phyloP scores from a whole-genome alignment of 2,113 vertebrate genomes.

The Casuarius casuarius region DNA sequence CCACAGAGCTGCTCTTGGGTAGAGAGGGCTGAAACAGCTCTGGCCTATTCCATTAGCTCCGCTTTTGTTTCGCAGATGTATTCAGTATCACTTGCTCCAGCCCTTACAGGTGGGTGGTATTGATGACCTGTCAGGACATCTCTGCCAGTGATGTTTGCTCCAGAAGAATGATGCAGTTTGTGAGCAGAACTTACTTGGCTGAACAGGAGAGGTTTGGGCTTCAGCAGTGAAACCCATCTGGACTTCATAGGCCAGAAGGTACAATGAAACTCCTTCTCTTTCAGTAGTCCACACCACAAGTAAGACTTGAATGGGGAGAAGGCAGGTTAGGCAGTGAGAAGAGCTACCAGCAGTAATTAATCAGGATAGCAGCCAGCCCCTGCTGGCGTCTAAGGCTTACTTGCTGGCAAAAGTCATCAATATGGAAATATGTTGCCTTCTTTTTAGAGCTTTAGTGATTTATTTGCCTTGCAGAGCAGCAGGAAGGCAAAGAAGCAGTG shows the following conservation, averaged over 20 bases:
- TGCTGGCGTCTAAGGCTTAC: neutral
- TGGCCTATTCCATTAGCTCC: neutral
- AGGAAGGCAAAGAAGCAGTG: neutral
- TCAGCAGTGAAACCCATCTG: neutral
- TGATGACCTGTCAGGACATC: neutral
- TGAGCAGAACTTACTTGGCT: neutral
- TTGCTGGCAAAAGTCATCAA: neutral
- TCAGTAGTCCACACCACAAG: neutral
- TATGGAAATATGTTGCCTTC: neutral
- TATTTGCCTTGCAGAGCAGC: neutral
- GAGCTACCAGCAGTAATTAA: neutral
- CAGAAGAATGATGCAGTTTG: neutral
- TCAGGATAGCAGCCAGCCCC: neutral
- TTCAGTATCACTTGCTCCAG: neutral
- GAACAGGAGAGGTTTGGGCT: neutral
- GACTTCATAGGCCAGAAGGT: neutral
- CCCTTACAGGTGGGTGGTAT: neutral
- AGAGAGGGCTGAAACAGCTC: neutral
- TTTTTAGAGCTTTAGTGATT: neutral
- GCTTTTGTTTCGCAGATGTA: neutral
- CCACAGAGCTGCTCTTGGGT: neutral
- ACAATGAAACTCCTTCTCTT: neutral
- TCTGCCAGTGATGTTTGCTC: fast-evolving
- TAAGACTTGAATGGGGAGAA: neutral
- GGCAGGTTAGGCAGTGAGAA: neutral